Evolutionary conservation across 2,888 invertebrate genomes (phyloP).

Genomic region (Nebria brevicollis): DNA sequence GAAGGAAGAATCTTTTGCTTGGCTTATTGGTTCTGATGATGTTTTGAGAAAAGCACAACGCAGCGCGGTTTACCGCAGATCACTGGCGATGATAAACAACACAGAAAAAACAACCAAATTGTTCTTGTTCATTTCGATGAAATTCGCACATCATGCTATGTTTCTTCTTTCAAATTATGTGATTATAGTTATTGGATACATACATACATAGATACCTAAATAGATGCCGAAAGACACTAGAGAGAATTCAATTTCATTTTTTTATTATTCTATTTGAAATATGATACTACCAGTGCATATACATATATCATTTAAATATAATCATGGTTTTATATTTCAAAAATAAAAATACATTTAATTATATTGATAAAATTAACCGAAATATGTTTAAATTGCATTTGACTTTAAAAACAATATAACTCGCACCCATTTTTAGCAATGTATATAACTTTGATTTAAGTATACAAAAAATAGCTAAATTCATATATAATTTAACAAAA

Average conservation of each 20-base stretch:
- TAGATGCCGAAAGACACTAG: neutral
- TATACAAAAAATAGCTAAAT: no score
- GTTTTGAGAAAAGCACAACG: no score
- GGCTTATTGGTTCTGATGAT: no score
- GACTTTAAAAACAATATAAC: no score
- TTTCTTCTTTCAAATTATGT: neutral
- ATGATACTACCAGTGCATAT: neutral
- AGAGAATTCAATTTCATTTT: neutral
- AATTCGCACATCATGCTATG: constrained; percentile 14
- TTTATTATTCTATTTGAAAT: neutral
- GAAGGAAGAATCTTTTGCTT: no score
- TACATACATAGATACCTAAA: constrained; percentile 10
- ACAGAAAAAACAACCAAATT: neutral
- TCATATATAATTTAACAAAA: neutral
- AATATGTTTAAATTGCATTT: no score
- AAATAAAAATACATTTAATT: no score
- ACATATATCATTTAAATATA: no score
- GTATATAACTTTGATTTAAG: no score
- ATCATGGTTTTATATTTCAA: no score
- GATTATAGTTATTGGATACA: neutral
- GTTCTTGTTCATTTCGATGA: constrained; percentile 1
- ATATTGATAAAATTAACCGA: no score
- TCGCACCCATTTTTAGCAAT: no score
- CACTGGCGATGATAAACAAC: constrained; percentile 4
- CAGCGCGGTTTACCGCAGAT: constrained; percentile 17